phyloP scores from a whole-genome alignment of 2,113 vertebrate genomes.

The Oenanthe oenanthe region DNA sequence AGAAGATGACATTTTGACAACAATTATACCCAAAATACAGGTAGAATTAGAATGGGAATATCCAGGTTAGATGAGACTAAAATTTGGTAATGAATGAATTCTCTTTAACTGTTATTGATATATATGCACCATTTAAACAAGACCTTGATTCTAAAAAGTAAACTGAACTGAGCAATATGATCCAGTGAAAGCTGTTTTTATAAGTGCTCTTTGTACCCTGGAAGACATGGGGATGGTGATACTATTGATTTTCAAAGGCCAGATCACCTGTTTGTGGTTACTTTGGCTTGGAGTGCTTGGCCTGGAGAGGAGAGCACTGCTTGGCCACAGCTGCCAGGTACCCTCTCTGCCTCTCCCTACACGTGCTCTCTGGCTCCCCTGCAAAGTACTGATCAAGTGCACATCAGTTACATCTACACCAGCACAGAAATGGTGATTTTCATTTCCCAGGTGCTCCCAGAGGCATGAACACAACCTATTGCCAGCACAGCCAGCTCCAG shows the following conservation, averaged over 20 bases:
- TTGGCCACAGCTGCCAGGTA: background rate
- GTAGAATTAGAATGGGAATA: background rate
- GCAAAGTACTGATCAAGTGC: background rate
- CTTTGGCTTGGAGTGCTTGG: background rate
- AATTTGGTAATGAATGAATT: background rate
- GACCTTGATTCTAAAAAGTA: background rate
- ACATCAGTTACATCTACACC: background rate
- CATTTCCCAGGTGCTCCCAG: background rate
- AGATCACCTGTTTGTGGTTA: background rate
- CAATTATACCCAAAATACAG: background rate
- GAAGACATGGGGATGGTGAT: background rate
- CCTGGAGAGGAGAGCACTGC: background rate
- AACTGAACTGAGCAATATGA: background rate
- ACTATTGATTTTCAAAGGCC: background rate
- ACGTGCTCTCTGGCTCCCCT: rapidly evolving
- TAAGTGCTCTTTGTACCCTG: background rate
- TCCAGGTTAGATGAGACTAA: background rate
- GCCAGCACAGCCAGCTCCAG: background rate
- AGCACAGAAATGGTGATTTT: background rate
- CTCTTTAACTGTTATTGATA: background rate
- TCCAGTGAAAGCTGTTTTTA: background rate
- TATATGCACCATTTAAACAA: background rate
- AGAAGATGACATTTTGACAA: background rate
- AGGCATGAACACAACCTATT: background rate
- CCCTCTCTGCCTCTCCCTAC: background rate